phyloP scores from a whole-genome alignment of 2,113 vertebrate genomes.

The Seriola dumerili region DNA sequence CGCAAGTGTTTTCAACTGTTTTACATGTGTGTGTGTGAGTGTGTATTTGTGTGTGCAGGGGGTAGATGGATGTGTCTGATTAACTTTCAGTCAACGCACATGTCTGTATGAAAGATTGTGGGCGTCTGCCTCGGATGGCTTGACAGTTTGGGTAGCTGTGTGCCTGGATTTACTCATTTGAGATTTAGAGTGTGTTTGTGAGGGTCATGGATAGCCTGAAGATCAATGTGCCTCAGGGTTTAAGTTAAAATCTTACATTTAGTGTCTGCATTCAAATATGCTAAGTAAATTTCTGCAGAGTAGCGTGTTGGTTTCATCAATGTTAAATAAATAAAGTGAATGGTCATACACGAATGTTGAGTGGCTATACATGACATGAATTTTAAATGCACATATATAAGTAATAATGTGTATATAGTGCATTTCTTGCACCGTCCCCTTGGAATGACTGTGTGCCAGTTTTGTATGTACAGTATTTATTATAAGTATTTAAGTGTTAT shows the following conservation, averaged over 20 bases:
- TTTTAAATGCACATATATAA: conserved; percentile 16
- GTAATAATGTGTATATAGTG: not conserved
- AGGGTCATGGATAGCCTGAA: conserved; percentile 33
- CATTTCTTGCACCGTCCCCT: not conserved
- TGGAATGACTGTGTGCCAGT: not conserved
- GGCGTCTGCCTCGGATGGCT: conserved; percentile 44
- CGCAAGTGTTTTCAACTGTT: conserved; percentile 29
- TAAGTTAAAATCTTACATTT: conserved; percentile 18
- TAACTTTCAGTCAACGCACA: conserved; percentile 52
- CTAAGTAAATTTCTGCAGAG: conserved; percentile 4
- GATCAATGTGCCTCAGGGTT: conserved; percentile 36
- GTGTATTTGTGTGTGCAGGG: not conserved
- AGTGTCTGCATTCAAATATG: conserved; percentile 20
- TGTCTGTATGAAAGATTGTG: conserved; percentile 58
- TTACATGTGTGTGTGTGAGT: conserved; percentile 10
- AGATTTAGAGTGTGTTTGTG: conserved; percentile 23
- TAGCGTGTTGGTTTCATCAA: not conserved
- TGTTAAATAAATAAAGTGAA: conserved; percentile 6
- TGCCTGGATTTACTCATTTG: conserved; percentile 40
- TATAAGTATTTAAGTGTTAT: not conserved
- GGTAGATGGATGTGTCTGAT: conserved; percentile 58
- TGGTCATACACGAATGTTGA: not conserved
- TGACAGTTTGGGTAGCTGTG: conserved; percentile 41
- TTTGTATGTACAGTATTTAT: not conserved
- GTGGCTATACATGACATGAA: not conserved